A percentile compares a stretch with the other conserved stretches of the same genome.
phyloP scores from a whole-genome alignment of 2,113 vertebrate genomes.

The Myrmecobius fasciatus region DNA sequence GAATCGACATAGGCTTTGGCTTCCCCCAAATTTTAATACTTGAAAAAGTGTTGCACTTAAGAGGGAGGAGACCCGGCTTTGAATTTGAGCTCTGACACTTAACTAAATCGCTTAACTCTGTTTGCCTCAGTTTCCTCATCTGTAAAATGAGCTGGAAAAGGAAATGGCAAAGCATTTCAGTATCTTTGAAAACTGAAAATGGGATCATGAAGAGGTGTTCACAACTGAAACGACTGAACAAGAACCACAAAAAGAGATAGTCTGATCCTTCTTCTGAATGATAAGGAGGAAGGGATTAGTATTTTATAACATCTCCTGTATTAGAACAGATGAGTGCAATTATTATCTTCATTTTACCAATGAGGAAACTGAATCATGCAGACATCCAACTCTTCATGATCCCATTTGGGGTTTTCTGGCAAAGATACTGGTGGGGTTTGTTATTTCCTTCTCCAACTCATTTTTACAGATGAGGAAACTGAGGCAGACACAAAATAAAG shows the following conservation, averaged over 20 bases:
- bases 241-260: neutral
- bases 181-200: neutral
- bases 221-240: neutral
- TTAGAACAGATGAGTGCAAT: neutral
- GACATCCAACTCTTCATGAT: no score
- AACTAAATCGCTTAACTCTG: neutral
- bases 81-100: neutral
- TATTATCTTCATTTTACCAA: neutral
- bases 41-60: neutral
- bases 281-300: neutral
- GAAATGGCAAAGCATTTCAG: neutral
- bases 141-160: neutral
- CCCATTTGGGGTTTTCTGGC: no score
- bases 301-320: neutral
- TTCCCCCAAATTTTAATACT: neutral
- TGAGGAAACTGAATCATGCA: neutral
- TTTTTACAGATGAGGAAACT: neutral
- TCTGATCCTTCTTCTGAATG: neutral
- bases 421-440: no score
- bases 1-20: neutral
- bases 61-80: neutral
- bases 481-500: neutral
- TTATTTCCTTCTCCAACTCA: no score
- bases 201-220: neutral
- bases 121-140: neutral